These are phyloP conservation scores for Pycnomerus fuliginosus DNA, from an alignment of 2,888 invertebrate species.

Conservation along the genomic window DNA sequence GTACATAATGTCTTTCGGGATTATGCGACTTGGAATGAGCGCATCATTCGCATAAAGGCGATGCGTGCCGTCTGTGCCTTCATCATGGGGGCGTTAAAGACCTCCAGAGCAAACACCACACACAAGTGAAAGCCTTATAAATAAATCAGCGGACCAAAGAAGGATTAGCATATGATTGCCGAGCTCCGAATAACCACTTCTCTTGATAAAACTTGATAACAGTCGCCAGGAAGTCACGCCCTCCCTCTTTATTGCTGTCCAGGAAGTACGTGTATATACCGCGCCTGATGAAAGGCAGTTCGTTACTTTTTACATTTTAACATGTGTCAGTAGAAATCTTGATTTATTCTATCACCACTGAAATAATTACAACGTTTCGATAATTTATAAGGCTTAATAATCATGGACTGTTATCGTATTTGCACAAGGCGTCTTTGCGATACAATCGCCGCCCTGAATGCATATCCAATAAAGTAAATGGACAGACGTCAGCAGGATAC, in stretches of 20 bases:
- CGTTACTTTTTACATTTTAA: slow-evolving; percentile 47
- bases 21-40: slow-evolving; percentile 19
- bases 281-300: slow-evolving; percentile 47
- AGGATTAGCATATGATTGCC: slow-evolving; percentile 49
- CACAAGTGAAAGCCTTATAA: slow-evolving; percentile 35
- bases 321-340: slow-evolving; percentile 37
- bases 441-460: slow-evolving; percentile 13
- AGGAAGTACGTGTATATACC: slow-evolving; percentile 45
- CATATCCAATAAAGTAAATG: slow-evolving; percentile 42
- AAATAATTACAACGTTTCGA: slow-evolving; percentile 43
- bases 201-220: slow-evolving; percentile 46
- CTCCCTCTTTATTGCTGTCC: slow-evolving; percentile 43
- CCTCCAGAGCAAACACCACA: slow-evolving; percentile 18
- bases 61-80: slow-evolving; percentile 8
- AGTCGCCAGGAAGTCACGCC: slow-evolving; percentile 42
- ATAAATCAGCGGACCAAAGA: slow-evolving; percentile 44
- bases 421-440: slow-evolving; percentile 21
- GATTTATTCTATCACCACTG: slow-evolving; percentile 40
- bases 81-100: neutral
- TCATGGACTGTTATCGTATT: slow-evolving; percentile 8
- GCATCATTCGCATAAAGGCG: slow-evolving; percentile 16
- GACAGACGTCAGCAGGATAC: slow-evolving; percentile 29
- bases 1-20: slow-evolving; percentile 27
- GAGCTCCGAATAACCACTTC: slow-evolving; percentile 46
- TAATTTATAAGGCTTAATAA: slow-evolving; percentile 42